Base-by-base conservation (phyloP, 2,797 vertebrate species). In the Streptopelia turtur region DNA sequence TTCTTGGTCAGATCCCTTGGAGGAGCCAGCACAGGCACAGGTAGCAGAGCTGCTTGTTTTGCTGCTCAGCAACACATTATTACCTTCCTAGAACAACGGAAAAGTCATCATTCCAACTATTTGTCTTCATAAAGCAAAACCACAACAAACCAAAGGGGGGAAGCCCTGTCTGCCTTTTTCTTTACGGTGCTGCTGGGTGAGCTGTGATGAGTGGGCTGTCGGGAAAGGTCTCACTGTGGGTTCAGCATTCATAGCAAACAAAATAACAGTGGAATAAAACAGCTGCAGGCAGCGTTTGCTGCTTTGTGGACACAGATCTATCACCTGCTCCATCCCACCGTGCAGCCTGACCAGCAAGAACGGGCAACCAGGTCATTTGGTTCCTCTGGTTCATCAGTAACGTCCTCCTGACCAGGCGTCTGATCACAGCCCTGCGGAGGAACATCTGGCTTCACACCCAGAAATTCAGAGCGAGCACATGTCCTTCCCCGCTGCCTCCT, bases 1-100 rank as follows among this genome's bases (percentile, higher is more conserved):
- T 98, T 99, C 93, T 97, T 98, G 79, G 98, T 99, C 97, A 99
- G 97, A 84, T 99, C 99, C 41, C n/a, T 55, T 5, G 3, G 8
- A 13, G 68, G 33, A 41, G 16, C 21, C 1, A 7, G 50, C 22
- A 17, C 12, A 10, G 52, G n/a, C 9, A 17, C 15, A 10, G 52
- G n/a, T 9, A 33, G 18, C 5, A 16, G 11, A 33, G 59, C 81
- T 35, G 45, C 17, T 28, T 8, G 3, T 12, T 52, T 8, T 28
- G 20, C 45, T 21, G 14, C 31, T 43, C 45, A 15, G 47, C 45
- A 33, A 24, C 77, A 25, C 39, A 1, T 66, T 33, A 5, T 14
- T 18, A 18, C 52, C 59, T 57, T 41, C 43, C 12, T 9, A 10
- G 52, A 59, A 24, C 16, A 9, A 57, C 0, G 5, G 6, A 53